Conservation (phyloP, 2,797 vertebrate species). For the Emydoidea blandingii region DNA sequence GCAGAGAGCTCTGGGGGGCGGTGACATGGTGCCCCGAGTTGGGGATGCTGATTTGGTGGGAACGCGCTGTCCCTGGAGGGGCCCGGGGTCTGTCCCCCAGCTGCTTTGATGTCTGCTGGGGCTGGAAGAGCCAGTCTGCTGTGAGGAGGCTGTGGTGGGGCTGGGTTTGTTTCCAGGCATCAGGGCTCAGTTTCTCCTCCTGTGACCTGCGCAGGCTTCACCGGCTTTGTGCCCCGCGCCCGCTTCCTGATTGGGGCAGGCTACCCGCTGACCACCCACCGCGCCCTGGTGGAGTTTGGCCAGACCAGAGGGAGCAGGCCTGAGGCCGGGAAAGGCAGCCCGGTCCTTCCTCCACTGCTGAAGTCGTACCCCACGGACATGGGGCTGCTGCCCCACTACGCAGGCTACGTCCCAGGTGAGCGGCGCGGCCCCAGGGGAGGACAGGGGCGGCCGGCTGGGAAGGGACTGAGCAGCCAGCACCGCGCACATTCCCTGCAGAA, state of each 20-base stretch:
- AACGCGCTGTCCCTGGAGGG: not conserved
- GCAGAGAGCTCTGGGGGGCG: no score
- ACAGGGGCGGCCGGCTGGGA: not conserved
- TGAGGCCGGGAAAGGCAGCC: not conserved
- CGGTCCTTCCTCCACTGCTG: constrained; percentile 19
- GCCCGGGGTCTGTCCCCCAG: no score
- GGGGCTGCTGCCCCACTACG: constrained; percentile 82
- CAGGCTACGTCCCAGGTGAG: constrained; percentile 87
- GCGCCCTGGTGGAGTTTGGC: constrained; percentile 80
- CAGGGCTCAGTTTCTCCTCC: not conserved
- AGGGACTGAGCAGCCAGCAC: no score
- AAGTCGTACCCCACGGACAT: constrained; percentile 69
- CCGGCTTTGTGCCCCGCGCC: constrained; percentile 79
- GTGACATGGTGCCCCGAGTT: not conserved
- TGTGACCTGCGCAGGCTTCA: constrained; percentile 77
- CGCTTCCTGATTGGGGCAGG: constrained; percentile 80
- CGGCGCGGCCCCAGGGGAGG: rapidly evolving
- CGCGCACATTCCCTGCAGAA: rapidly evolving
- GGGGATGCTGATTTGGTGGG: not conserved
- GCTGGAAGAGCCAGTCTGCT: not conserved
- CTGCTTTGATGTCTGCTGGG: not conserved
- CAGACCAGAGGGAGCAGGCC: constrained; percentile 3
- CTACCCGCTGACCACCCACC: constrained; percentile 80
- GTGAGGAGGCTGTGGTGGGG: no score
- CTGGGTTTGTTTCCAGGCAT: no score